Evolutionary conservation across 2,797 vertebrate genomes (phyloP).

Genomic region (Megalops cyprinoides): DNA sequence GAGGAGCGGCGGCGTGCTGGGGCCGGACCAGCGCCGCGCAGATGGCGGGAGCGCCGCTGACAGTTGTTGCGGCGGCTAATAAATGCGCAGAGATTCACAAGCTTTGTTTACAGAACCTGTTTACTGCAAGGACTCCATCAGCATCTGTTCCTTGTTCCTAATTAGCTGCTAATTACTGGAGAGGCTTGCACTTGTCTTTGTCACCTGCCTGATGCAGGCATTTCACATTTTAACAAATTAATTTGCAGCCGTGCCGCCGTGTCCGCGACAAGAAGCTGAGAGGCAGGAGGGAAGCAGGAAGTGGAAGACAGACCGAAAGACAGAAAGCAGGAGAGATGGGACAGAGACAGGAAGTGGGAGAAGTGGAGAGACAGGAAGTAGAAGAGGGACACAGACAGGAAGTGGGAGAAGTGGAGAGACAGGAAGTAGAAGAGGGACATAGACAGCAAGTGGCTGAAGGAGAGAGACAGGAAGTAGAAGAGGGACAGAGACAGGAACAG

Average conservation of each 20-base stretch:
- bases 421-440: not conserved
- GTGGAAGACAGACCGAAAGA: too few species aligned
- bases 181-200: slow-evolving; percentile 80
- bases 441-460: too few species aligned
- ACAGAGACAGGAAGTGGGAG: not conserved
- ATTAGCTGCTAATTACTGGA: slow-evolving; percentile 93
- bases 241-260: slow-evolving; percentile 73
- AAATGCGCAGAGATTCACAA: slow-evolving; percentile 88
- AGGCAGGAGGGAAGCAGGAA: not conserved
- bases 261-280: not conserved
- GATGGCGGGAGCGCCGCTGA: slow-evolving; percentile 55
- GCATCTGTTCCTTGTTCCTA: slow-evolving; percentile 94
- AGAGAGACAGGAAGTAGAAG: not conserved
- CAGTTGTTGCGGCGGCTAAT: slow-evolving; percentile 80
- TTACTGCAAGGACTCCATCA: slow-evolving; percentile 84
- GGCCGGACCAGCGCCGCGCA: not conserved
- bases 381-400: not conserved
- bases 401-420: not conserved
- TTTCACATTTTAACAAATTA: slow-evolving; percentile 87
- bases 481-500: not conserved
- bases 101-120: slow-evolving; percentile 96
- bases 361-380: not conserved
- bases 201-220: slow-evolving; percentile 78
- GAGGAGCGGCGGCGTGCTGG: not conserved
- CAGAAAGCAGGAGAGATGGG: not conserved